A percentile compares a stretch with the other conserved stretches of the same genome.
Evolutionary conservation across 2,797 vertebrate genomes (phyloP).

Genomic region (Microctenopoma stevenorrisi): DNA sequence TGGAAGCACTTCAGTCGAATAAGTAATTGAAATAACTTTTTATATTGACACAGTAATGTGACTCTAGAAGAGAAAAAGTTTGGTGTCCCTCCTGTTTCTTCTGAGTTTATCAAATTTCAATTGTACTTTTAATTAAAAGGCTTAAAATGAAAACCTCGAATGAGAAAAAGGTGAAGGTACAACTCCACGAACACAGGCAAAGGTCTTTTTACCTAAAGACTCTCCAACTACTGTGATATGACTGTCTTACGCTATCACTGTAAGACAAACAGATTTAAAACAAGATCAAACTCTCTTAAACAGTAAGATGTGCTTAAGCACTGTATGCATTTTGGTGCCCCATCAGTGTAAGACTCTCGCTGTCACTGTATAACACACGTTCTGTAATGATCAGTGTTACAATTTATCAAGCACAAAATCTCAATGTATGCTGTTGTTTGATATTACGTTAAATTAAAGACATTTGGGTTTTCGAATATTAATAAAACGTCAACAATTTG

Average conservation of each 20-base stretch:
- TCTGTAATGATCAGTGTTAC: too few relatives aligned
- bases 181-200: background rate
- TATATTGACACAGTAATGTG: constrained; percentile 36
- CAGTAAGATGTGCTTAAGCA: background rate
- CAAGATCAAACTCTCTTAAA: too few relatives aligned
- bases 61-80: constrained; percentile 28
- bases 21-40: constrained; percentile 76
- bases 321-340: too few relatives aligned
- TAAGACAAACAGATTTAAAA: too few relatives aligned
- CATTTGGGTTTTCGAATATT: background rate
- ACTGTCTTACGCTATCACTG: background rate
- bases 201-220: background rate
- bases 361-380: background rate
- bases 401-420: too few relatives aligned
- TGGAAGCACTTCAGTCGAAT: constrained; percentile 72
- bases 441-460: too few relatives aligned
- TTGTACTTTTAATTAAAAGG: background rate
- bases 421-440: too few relatives aligned
- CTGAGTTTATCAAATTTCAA: background rate
- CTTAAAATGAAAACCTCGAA: background rate
- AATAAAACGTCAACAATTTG: background rate
- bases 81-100: background rate
- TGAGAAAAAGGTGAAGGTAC: background rate
- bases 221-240: too few relatives aligned
- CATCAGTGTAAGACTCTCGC: background rate